A percentile compares a stretch with the other conserved stretches of the same genome.
Evolutionary conservation across 2,797 vertebrate species (phyloP).

Genomic region (Furcifer pardalis): DNA sequence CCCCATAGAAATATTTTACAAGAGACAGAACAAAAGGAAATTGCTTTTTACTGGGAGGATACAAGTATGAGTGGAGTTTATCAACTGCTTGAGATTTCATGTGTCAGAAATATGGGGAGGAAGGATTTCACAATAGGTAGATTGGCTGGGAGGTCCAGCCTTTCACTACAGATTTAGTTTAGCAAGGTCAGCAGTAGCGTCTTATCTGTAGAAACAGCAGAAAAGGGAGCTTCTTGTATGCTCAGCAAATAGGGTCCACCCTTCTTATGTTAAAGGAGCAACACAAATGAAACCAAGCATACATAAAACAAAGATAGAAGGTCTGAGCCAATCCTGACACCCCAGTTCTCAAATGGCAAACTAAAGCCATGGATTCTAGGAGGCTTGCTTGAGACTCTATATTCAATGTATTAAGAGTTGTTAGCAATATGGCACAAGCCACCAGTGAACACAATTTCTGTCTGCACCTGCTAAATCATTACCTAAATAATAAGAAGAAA

Average conservation of each 20-base stretch:
- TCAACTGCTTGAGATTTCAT: neutral
- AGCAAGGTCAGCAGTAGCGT: no score
- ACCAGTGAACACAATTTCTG: neutral
- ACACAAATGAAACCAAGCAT: neutral
- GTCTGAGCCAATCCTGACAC: neutral
- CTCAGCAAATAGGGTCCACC: neutral
- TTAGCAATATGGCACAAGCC: neutral
- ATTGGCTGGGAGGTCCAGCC: neutral
- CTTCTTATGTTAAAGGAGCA: neutral
- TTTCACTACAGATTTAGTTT: neutral
- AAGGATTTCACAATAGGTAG: neutral
- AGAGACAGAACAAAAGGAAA: neutral
- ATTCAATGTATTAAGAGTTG: neutral
- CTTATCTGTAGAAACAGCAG: neutral
- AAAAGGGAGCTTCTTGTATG: neutral
- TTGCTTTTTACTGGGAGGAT: neutral
- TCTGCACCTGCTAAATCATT: neutral
- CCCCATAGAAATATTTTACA: neutral
- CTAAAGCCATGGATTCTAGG: neutral
- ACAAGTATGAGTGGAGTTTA: neutral
- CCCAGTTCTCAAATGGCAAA: neutral
- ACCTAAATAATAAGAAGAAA: constrained; percentile 27
- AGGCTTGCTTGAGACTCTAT: neutral
- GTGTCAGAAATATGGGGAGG: neutral
- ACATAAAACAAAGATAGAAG: neutral